phyloP scores from a whole-genome alignment of 1,140 invertebrate species.

The Solenopsis invicta region DNA sequence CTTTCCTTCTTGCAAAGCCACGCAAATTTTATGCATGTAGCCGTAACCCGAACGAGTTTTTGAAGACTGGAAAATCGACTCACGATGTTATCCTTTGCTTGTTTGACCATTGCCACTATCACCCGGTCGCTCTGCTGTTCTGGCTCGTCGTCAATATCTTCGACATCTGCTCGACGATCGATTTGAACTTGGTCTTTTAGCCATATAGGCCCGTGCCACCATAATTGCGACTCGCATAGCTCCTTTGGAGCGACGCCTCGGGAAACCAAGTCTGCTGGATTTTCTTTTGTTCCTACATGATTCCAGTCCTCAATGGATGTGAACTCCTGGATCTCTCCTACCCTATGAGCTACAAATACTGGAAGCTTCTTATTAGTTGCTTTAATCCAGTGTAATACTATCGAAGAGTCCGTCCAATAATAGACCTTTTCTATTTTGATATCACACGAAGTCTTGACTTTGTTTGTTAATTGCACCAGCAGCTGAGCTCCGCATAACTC shows the following conservation, averaged over 20 bases:
- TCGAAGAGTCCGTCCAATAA: neutral
- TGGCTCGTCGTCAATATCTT: too few relatives aligned
- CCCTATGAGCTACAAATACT: neutral
- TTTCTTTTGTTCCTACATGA: neutral
- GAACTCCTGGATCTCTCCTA: neutral
- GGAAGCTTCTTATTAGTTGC: neutral
- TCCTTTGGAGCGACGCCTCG: neutral
- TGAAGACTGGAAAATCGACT: too few relatives aligned
- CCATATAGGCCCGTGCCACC: neutral
- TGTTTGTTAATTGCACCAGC: slow-evolving; percentile 42
- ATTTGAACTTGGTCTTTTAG: too few relatives aligned
- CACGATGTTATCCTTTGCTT: too few relatives aligned
- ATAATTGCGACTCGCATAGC: neutral
- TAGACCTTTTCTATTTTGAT: neutral
- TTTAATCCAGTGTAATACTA: neutral
- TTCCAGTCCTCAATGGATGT: neutral
- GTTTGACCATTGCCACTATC: too few relatives aligned
- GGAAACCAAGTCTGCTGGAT: neutral
- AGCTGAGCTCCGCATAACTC: slow-evolving; percentile 80
- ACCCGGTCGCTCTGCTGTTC: too few relatives aligned
- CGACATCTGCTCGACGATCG: too few relatives aligned
- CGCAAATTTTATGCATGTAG: too few relatives aligned
- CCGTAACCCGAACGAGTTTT: neutral
- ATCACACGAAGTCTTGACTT: neutral
- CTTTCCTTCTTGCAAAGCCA: too few relatives aligned